Evolutionary conservation across 1,140 invertebrate species (phyloP).

Genomic region (Helicoverpa zea): DNA sequence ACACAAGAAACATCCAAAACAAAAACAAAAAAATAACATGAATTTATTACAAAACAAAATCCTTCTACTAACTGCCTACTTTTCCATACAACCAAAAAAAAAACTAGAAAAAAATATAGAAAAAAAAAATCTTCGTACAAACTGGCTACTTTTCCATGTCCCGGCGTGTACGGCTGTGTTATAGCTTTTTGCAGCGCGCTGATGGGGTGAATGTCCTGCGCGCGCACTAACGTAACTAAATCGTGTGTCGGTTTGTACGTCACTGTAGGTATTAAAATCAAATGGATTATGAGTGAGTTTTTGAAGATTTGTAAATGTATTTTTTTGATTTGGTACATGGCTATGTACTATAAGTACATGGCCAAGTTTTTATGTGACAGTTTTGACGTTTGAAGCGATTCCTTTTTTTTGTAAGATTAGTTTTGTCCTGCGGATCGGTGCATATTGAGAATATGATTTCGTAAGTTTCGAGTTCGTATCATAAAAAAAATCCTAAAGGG

Average conservation of each 20-base stretch:
- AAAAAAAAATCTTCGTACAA: neutral
- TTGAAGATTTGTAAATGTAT: neutral
- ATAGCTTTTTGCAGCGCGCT: slow-evolving; percentile 46
- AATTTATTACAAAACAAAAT: too few relatives aligned
- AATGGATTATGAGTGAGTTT: neutral
- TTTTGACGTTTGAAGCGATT: too few relatives aligned
- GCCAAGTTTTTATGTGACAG: too few relatives aligned
- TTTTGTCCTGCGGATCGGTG: too few relatives aligned
- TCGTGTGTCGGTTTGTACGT: slow-evolving; percentile 30
- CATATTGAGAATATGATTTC: too few relatives aligned
- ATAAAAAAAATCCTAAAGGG: too few relatives aligned
- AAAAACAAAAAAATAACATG: too few relatives aligned
- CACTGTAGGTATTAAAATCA: slow-evolving; percentile 12
- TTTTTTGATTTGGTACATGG: neutral
- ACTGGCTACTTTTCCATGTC: slow-evolving; percentile 8
- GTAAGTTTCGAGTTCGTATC: too few relatives aligned
- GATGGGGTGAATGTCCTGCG: slow-evolving; percentile 50
- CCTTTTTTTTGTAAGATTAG: too few relatives aligned
- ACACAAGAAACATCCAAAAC: too few relatives aligned
- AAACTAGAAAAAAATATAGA: neutral
- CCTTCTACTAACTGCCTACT: too few relatives aligned
- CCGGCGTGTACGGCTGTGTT: slow-evolving; percentile 22
- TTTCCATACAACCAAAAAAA: neutral
- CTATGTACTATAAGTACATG: too few relatives aligned
- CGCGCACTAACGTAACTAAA: slow-evolving; percentile 47